A percentile compares a stretch with the other conserved stretches of the same genome.
Evolutionary conservation across 2,797 vertebrate genomes (phyloP).

Genomic region (Pitangus sulphuratus): DNA sequence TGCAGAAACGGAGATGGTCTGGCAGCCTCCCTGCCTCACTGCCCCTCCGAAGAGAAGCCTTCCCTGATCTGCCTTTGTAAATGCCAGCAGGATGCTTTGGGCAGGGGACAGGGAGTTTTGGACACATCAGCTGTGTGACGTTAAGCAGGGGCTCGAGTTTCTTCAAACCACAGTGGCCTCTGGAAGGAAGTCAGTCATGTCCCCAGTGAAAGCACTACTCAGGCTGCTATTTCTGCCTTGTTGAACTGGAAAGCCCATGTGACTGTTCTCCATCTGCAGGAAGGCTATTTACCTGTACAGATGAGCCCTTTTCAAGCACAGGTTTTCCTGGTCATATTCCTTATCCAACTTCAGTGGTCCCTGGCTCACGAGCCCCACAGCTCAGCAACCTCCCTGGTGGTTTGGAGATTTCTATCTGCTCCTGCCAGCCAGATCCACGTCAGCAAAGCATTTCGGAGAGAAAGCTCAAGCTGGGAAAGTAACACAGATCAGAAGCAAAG

Average conservation of each 20-base stretch:
- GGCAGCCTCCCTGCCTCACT: neutral
- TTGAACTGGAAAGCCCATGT: neutral
- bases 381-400: neutral
- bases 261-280: neutral
- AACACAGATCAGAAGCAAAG: neutral
- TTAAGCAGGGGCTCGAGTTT: neutral
- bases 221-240: neutral
- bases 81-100: neutral
- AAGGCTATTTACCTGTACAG: neutral
- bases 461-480: neutral
- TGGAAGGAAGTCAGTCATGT: neutral
- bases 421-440: neutral
- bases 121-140: neutral
- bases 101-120: neutral
- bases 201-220: neutral
- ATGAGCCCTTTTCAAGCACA: neutral
- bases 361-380: neutral
- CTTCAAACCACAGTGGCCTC: neutral
- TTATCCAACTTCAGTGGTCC: neutral
- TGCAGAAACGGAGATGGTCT: accelerated
- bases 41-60: neutral
- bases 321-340: neutral
- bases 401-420: neutral
- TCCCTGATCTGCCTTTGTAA: neutral
- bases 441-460: neutral